Percentiles rank a stretch among this genome's conserved stretches.
These are phyloP conservation scores for Brachionus calyciflorus DNA, from an alignment of 1,140 invertebrate species.

Conservation along the genomic window DNA sequence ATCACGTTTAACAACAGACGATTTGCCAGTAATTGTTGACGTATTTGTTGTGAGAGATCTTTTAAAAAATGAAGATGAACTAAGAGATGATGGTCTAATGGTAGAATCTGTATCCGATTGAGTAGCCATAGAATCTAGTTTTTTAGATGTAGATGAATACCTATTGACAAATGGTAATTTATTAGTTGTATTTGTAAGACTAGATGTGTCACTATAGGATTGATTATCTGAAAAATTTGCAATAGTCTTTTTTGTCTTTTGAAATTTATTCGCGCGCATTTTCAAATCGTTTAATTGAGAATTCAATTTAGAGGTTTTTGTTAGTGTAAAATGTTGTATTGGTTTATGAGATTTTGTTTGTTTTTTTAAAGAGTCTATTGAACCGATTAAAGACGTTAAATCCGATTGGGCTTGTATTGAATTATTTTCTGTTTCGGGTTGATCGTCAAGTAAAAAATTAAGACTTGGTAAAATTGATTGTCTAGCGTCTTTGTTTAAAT, in stretches of 20 bases:
- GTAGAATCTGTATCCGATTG: not conserved
- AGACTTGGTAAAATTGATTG: not conserved
- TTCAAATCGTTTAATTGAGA: not conserved
- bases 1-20: slow-evolving; percentile 27
- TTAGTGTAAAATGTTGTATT: not conserved
- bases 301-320: not conserved
- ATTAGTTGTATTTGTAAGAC: not conserved
- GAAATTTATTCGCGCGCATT: not conserved
- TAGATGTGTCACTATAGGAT: not conserved
- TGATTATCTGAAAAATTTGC: not conserved
- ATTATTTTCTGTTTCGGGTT: not conserved
- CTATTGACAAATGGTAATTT: not conserved
- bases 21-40: slow-evolving; percentile 37
- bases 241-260: not conserved
- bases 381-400: not conserved
- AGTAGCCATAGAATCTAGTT: not conserved
- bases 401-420: not conserved
- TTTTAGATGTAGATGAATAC: not conserved
- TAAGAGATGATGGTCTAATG: too few relatives aligned
- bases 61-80: slow-evolving; percentile 23
- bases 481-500: slow-evolving; percentile 31
- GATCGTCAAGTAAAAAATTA: not conserved
- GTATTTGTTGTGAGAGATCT: not conserved
- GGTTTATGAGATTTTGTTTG: not conserved
- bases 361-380: not conserved